Evolutionary conservation across 2,797 vertebrate genomes (phyloP).

Genomic region (Pogonophryne albipinna): DNA sequence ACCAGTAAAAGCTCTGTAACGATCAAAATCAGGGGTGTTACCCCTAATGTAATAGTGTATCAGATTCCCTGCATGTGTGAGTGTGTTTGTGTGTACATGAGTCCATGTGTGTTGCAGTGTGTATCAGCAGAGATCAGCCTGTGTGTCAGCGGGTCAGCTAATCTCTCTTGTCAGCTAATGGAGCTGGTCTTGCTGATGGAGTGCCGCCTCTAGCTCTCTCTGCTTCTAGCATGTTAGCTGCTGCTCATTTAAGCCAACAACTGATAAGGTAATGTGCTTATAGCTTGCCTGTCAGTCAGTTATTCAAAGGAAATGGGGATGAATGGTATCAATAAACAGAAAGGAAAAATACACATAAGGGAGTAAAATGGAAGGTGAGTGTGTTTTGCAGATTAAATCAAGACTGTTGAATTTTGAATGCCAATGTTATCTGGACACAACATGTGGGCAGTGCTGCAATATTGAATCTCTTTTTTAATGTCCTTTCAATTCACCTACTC

Average conservation of each 20-base stretch:
- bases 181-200: conserved; percentile 69
- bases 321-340: conserved; percentile 7
- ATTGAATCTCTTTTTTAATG: conserved; percentile 10
- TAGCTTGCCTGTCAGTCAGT: conserved; percentile 44
- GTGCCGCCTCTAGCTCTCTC: conserved; percentile 54
- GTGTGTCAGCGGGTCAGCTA: conserved; percentile 81
- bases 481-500: conserved; percentile 24
- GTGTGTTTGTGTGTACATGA: conserved; percentile 18
- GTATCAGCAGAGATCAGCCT: conserved; percentile 71
- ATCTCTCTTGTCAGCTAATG: conserved; percentile 80
- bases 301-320: conserved; percentile 42
- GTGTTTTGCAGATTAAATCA: background rate
- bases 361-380: background rate
- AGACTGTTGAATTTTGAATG: background rate
- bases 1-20: conserved; percentile 57
- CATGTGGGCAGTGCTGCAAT: background rate
- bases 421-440: background rate
- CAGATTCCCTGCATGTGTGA: conserved; percentile 56
- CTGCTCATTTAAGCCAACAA: conserved; percentile 54
- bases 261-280: conserved; percentile 64
- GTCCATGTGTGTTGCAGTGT: conserved; percentile 37
- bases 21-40: conserved; percentile 59
- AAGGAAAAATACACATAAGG: background rate
- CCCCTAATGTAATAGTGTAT: conserved; percentile 58
- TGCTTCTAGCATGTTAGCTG: conserved; percentile 54